Conservation (phyloP, 2,888 invertebrate species). For the Lobophora halterata region DNA sequence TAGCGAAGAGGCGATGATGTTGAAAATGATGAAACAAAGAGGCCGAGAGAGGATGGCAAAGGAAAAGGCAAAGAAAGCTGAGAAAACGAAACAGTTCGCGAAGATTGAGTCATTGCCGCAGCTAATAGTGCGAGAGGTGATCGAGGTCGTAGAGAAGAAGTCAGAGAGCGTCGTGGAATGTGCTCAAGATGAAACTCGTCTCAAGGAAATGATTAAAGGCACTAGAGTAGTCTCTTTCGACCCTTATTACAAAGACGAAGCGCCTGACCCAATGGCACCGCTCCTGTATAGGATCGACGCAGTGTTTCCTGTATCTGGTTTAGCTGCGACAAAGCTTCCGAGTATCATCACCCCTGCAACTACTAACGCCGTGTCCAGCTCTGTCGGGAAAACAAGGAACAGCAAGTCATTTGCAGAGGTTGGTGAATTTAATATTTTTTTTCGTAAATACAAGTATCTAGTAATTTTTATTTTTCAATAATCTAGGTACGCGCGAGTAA, state of each 20-base stretch:
- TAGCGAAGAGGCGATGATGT: constrained; percentile 25
- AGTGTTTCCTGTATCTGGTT: constrained; percentile 4
- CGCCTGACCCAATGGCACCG: not conserved
- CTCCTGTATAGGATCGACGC: constrained; percentile 1
- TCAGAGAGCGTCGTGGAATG: constrained; percentile 39
- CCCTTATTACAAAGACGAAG: constrained; percentile 12
- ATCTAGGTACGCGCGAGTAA: no score
- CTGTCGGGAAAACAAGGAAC: not conserved
- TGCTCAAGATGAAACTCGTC: constrained; percentile 6
- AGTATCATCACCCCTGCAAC: not conserved
- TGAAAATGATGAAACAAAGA: constrained; percentile 30
- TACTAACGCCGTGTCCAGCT: not conserved
- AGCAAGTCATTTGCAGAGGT: not conserved
- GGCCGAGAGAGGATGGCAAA: constrained; percentile 14
- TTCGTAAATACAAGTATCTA: no score
- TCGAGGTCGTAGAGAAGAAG: constrained; percentile 11
- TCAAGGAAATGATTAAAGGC: constrained; percentile 39
- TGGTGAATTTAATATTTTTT: no score
- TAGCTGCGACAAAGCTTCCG: not conserved
- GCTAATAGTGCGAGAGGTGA: constrained; percentile 14
- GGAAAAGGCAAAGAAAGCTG: constrained; percentile 10
- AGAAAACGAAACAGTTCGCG: constrained; percentile 20
- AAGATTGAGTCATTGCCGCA: constrained; percentile 30
- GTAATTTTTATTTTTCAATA: no score
- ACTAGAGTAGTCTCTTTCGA: constrained; percentile 29